Percentiles rank a stretch among this genome's conserved stretches.
phyloP scores from a whole-genome alignment of 1,140 invertebrate genomes.

The Aphelenchoides besseyi region DNA sequence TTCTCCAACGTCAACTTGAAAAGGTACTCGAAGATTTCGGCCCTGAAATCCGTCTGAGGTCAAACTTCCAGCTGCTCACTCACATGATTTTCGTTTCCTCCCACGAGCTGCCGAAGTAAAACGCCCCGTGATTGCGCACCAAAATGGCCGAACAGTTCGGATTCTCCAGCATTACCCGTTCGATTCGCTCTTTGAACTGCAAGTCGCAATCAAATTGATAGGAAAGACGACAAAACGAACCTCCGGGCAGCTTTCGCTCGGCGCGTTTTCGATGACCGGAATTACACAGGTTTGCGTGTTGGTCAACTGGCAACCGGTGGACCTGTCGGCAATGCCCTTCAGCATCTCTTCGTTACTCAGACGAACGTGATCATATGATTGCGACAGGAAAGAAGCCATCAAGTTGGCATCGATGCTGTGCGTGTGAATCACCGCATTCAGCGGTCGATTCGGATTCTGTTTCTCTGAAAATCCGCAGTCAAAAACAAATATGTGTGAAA shows the following conservation, averaged over 20 bases:
- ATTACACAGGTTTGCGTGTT: conserved; percentile 12
- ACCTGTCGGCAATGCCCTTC: conserved; percentile 9
- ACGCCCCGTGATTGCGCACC: conserved; percentile 16
- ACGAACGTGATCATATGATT: neutral
- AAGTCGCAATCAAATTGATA: neutral
- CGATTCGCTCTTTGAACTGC: conserved; percentile 13
- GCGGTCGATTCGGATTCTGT: neutral
- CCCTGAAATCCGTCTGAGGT: neutral
- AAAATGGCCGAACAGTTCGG: conserved; percentile 9
- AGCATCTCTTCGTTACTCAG: conserved; percentile 18
- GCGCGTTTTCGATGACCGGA: conserved; percentile 20
- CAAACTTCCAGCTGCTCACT: neutral
- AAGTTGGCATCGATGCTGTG: conserved; percentile 16
- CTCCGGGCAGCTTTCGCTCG: conserved; percentile 14
- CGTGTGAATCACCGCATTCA: conserved; percentile 16
- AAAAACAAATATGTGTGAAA: neutral
- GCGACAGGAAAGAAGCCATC: conserved; percentile 3
- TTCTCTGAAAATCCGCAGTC: neutral
- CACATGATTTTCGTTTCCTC: conserved; percentile 21
- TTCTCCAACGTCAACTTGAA: conserved; percentile 21
- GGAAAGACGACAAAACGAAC: neutral
- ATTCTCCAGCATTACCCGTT: neutral
- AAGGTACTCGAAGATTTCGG: conserved; percentile 22
- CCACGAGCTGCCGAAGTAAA: conserved; percentile 18
- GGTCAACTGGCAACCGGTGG: neutral